Evolutionary conservation across 53 echinoderm and acorn worm species (phyloP), one percentile per base, ranked within the genome.

Genomic region (Stichopus horrens): DNA sequence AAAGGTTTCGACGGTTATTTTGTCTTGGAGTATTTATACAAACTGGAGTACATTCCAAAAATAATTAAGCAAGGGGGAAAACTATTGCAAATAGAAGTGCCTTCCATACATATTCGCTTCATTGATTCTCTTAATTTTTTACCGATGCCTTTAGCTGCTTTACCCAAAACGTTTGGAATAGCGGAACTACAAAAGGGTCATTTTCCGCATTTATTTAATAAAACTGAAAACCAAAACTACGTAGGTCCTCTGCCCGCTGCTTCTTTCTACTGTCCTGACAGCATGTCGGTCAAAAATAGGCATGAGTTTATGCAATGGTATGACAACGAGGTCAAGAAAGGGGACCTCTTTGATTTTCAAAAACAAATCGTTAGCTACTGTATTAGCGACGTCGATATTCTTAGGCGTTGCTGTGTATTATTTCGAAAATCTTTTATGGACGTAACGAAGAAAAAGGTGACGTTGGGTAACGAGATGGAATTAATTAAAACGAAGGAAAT

Each of bases 351-450:
- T 85, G 91, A 88, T 21, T 73, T 92, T 75, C 76, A 77, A 55
- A 5, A 84, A 7, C 86, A 89, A 66, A 18, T 92, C 77, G 57
- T 88, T n/a, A 83, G 18, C 10, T 91, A 91, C 55, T 91, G 91
- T 76, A 5, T 85, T 13, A 92, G 89, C 67, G 89, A 92, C 14
- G 92, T 92, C 22, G 85, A 92, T 53, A 86, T 92, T 83, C 58
- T 91, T 5, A 83, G 91, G 21, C 73, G 84, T 21, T 88, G 83
- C 68, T 91, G 91, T 21, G 8, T 88, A 21, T 18, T 56, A 19
- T 91, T 91, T 63, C 83, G 88, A 4, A 23, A 54, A 63, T 58
- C 83, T 21, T 91, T 91, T 60, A 76, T 74, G 65, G 86, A 76
- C 8, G 71, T 88, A 7, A 55, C 91, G 59, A 20, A 19, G 18